phyloP scores from a whole-genome alignment of 2,113 vertebrate species.

The Sitta europaea region DNA sequence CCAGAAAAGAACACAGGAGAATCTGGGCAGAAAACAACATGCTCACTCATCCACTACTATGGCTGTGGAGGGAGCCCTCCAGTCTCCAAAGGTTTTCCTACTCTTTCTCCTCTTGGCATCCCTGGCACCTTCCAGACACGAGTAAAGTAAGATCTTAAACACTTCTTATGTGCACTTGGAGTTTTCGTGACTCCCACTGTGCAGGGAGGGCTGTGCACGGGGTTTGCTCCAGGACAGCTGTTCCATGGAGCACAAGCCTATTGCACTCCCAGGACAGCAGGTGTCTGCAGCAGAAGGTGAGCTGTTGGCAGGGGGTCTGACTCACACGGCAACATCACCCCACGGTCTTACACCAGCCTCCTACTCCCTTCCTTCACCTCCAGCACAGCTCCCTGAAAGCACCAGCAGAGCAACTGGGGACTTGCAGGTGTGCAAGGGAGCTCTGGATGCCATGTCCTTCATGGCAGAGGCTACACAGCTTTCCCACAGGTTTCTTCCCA shows the following conservation, averaged over 20 bases:
- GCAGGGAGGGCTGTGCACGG: neutral
- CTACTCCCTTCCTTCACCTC: neutral
- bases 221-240: neutral
- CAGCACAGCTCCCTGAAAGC: neutral
- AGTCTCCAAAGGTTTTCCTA: too few relatives aligned
- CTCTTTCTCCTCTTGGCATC: neutral
- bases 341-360: fast-evolving
- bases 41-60: too few relatives aligned
- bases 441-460: neutral
- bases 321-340: neutral
- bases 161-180: fast-evolving
- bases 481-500: neutral
- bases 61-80: too few relatives aligned
- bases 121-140: fast-evolving
- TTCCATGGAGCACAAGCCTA: fast-evolving
- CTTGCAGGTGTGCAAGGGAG: neutral
- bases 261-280: neutral
- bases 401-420: neutral
- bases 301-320: neutral
- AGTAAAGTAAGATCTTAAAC: neutral
- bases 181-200: fast-evolving
- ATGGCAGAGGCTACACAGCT: fast-evolving
- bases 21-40: too few relatives aligned
- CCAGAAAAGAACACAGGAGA: neutral
- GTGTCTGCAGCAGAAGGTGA: neutral